Evolutionary conservation across 2,888 invertebrate species (phyloP).

Genomic region (Callosobruchus maculatus): DNA sequence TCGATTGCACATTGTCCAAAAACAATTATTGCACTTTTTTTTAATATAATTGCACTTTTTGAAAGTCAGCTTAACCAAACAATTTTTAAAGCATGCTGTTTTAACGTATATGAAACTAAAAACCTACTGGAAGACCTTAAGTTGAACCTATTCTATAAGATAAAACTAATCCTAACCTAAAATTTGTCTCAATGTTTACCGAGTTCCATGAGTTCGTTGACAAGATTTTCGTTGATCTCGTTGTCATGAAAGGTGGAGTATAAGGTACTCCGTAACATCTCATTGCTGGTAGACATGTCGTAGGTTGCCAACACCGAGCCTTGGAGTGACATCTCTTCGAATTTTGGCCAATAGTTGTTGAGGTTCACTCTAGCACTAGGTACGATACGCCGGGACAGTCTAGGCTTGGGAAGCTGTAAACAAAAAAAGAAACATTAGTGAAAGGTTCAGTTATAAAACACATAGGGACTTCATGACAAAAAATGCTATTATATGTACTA

Average conservation of each 20-base stretch:
- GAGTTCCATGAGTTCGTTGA: constrained; percentile 57
- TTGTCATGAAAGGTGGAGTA: constrained; percentile 32
- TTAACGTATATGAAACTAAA: not conserved
- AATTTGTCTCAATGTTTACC: constrained; percentile 42
- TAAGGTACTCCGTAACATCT: constrained; percentile 46
- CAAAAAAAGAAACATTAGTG: constrained; percentile 4
- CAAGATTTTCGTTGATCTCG: constrained; percentile 57
- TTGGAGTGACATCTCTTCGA: constrained; percentile 46
- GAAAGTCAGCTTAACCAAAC: constrained; percentile 21
- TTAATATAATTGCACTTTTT: constrained; percentile 18
- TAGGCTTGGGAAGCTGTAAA: constrained; percentile 57
- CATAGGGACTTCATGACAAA: no score
- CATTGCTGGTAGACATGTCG: constrained; percentile 42
- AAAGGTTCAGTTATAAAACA: no score
- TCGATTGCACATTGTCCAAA: constrained; percentile 12
- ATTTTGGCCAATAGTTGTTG: constrained; percentile 63
- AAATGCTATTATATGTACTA: no score
- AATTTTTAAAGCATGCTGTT: not conserved
- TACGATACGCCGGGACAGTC: constrained; percentile 56
- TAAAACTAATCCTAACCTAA: constrained; percentile 15
- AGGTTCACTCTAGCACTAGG: constrained; percentile 60
- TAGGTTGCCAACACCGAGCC: constrained; percentile 49
- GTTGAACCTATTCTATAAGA: constrained; percentile 6
- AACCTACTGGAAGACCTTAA: constrained; percentile 5
- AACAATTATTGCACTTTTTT: constrained; percentile 15